Evolutionary conservation across 1,140 invertebrate genomes (phyloP).

Genomic region (Ceratina australensis): DNA sequence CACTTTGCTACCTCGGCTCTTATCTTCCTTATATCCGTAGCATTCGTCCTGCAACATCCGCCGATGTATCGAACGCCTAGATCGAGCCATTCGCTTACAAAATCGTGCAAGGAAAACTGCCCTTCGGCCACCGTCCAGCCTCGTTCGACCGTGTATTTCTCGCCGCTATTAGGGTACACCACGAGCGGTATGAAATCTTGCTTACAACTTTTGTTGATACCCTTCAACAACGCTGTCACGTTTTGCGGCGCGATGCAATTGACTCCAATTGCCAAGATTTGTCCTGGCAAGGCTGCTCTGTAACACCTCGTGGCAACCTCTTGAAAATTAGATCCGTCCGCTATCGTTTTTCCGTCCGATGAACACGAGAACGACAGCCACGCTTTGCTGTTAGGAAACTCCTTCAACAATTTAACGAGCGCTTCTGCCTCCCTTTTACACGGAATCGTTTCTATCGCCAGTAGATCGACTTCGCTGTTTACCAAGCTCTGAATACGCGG

Average conservation of each 20-base stretch:
- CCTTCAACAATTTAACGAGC: conserved; percentile 86
- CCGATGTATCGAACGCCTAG: conserved; percentile 87
- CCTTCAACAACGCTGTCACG: conserved; percentile 81
- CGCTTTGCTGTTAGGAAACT: conserved; percentile 87
- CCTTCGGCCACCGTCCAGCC: conserved; percentile 83
- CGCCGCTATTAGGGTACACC: conserved; percentile 88
- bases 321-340: conserved; percentile 87
- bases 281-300: conserved; percentile 80
- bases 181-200: conserved; percentile 79
- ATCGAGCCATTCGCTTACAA: conserved; percentile 85
- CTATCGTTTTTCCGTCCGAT: conserved; percentile 83
- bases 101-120: conserved; percentile 80
- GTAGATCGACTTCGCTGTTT: conserved; percentile 88
- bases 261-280: conserved; percentile 90
- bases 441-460: conserved; percentile 96
- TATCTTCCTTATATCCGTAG: conserved; percentile 82
- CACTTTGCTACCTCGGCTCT: conserved; percentile 72
- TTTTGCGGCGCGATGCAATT: conserved; percentile 89
- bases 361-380: conserved; percentile 93
- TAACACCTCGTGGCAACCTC: conserved; percentile 83
- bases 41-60: conserved; percentile 88
- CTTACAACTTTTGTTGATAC: conserved; percentile 72
- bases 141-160: conserved; percentile 79
- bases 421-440: conserved; percentile 89
- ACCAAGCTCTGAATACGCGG: conserved; percentile 88